phyloP scores from a whole-genome alignment of 2,888 invertebrate genomes.

The Drosophila macrospina region DNA sequence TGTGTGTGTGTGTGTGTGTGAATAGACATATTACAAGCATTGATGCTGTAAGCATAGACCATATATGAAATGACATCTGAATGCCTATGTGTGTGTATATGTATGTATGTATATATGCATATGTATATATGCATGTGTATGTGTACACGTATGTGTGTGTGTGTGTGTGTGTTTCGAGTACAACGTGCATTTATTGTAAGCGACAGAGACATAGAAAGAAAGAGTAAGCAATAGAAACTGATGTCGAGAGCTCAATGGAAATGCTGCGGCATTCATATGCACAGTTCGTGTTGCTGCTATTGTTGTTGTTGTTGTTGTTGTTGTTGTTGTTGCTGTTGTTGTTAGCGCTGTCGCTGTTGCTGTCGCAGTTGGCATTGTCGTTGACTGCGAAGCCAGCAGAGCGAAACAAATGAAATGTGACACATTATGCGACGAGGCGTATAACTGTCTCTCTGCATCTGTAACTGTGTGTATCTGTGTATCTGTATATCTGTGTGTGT shows the following conservation, averaged over 20 bases:
- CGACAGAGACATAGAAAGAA: constrained; percentile 42
- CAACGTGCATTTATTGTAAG: constrained; percentile 67
- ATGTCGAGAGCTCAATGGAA: constrained; percentile 42
- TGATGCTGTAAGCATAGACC: constrained; percentile 47
- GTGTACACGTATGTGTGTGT: constrained; percentile 9
- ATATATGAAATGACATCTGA: constrained; percentile 40
- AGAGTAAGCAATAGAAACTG: constrained; percentile 23
- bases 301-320: background rate
- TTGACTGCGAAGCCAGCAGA: constrained; percentile 62
- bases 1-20: background rate
- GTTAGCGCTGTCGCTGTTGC: constrained; percentile 27
- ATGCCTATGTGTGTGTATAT: constrained; percentile 10
- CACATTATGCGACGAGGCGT: constrained; percentile 79
- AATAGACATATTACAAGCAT: constrained; percentile 35
- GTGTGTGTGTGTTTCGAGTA: constrained; percentile 22
- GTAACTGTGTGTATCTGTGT: constrained; percentile 6
- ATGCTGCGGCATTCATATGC: constrained; percentile 59
- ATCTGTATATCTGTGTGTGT: constrained; percentile 10
- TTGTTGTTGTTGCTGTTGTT: constrained; percentile 25
- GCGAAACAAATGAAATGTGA: constrained; percentile 80
- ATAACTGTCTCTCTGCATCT: constrained; percentile 69
- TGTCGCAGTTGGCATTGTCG: constrained; percentile 35
- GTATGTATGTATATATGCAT: constrained; percentile 6
- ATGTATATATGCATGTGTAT: constrained; percentile 17
- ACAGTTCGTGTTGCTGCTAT: constrained; percentile 12